These are phyloP conservation scores for Mus caroli DNA, from an alignment of 2,797 vertebrate species.

Conservation along the genomic window DNA sequence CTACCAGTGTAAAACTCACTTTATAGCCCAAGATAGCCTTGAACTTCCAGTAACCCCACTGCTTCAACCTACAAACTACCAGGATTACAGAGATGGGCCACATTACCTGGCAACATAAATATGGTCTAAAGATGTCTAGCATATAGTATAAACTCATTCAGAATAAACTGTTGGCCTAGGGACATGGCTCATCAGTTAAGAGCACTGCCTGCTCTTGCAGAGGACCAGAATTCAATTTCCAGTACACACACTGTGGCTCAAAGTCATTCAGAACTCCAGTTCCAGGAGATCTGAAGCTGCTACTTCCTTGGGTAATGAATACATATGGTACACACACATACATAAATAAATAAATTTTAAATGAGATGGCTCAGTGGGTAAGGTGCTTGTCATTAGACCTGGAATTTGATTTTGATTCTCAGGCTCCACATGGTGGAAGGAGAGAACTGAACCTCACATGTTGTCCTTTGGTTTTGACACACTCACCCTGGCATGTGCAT, in stretches of 20 bases:
- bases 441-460: neutral
- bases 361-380: neutral
- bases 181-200: neutral
- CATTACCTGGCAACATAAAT: neutral
- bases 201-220: neutral
- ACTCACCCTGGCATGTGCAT: neutral
- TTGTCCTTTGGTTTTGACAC: neutral
- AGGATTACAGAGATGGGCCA: neutral
- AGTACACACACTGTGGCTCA: neutral
- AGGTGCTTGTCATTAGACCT: neutral
- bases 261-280: neutral
- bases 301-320: neutral
- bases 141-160: conserved; percentile 27
- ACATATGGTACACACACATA: neutral
- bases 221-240: neutral
- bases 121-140: conserved; percentile 30
- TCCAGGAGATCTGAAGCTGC: neutral
- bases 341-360: neutral
- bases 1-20: neutral
- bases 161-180: neutral
- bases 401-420: neutral
- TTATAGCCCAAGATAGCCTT: neutral
- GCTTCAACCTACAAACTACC: neutral
- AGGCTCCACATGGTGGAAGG: too few species aligned
- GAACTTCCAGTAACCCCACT: neutral